phyloP scores from a whole-genome alignment of 2,113 vertebrate genomes.

The Tautogolabrus adspersus region DNA sequence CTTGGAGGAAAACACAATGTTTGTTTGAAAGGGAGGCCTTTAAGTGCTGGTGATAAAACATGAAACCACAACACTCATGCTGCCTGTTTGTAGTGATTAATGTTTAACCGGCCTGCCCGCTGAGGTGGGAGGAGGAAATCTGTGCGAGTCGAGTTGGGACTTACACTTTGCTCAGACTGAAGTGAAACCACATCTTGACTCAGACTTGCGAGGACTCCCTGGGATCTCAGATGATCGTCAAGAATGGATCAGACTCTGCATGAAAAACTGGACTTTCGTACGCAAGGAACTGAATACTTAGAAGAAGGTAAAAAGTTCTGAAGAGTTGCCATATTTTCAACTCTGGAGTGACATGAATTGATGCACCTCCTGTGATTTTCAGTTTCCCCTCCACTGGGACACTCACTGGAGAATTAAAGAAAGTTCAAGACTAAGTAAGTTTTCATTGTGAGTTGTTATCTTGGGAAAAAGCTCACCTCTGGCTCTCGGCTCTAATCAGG shows the following conservation, averaged over 20 bases:
- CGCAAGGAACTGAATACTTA: background rate
- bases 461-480: background rate
- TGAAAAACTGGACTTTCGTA: background rate
- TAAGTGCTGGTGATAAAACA: conserved; percentile 52
- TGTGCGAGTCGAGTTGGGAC: conserved; percentile 27
- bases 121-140: conserved; percentile 60
- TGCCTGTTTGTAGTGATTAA: conserved; percentile 67
- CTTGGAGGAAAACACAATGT: background rate
- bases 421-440: background rate
- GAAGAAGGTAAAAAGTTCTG: background rate
- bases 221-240: background rate
- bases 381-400: background rate
- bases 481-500: conserved; percentile 24
- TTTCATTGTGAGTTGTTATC: background rate
- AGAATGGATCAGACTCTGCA: background rate
- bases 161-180: conserved; percentile 40
- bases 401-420: background rate
- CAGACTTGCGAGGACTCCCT: background rate
- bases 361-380: background rate
- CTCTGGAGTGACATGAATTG: background rate
- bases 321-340: background rate
- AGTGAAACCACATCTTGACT: conserved; percentile 28
- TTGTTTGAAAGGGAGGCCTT: conserved; percentile 15
- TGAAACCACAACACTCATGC: background rate
- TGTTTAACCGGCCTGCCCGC: conserved; percentile 76